These are phyloP conservation scores for Mesaphorura yosii DNA, from an alignment of 1,140 invertebrate species.

Conservation along the genomic window DNA sequence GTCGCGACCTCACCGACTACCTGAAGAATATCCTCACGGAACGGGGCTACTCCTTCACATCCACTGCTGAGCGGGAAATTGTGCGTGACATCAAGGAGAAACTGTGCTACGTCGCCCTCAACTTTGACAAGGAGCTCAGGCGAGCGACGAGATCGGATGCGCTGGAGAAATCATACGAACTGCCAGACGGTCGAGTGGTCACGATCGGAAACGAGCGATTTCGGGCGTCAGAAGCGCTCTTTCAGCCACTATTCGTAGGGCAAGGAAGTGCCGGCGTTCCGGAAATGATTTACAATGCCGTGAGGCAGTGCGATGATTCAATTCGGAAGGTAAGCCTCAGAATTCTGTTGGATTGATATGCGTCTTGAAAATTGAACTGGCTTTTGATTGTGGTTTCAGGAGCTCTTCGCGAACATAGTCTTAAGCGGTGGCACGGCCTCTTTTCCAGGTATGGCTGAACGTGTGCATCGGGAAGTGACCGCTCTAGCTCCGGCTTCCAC, in stretches of 20 bases:
- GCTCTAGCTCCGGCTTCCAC: slow-evolving; percentile 39
- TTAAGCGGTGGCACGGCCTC: slow-evolving; percentile 48
- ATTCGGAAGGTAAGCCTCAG: no score
- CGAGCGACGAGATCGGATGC: slow-evolving; percentile 33
- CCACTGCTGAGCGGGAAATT: slow-evolving; percentile 47
- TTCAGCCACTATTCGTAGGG: slow-evolving; percentile 43
- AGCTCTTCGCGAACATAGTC: slow-evolving; percentile 45
- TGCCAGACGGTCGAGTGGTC: slow-evolving; percentile 44
- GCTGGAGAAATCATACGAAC: slow-evolving; percentile 46
- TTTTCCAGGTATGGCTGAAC: slow-evolving; percentile 44
- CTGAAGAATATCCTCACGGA: slow-evolving; percentile 43
- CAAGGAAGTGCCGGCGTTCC: slow-evolving; percentile 42
- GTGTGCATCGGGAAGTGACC: slow-evolving; percentile 45
- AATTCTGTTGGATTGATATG: no score
- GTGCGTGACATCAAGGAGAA: slow-evolving; percentile 53
- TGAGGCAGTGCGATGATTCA: slow-evolving; percentile 45
- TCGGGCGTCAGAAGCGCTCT: slow-evolving; percentile 49
- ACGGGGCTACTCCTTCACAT: slow-evolving; percentile 40
- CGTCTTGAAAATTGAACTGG: no score
- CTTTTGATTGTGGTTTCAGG: no score
- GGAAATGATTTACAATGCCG: slow-evolving; percentile 46
- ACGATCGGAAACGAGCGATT: slow-evolving; percentile 36
- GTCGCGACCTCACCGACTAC: slow-evolving; percentile 46
- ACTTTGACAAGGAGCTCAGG: slow-evolving; percentile 38
- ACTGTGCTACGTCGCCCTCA: slow-evolving; percentile 48